Evolutionary conservation across 35 echinoderm and acorn worm genomes (phyloP).

Genomic region (Acanthaster planci): DNA sequence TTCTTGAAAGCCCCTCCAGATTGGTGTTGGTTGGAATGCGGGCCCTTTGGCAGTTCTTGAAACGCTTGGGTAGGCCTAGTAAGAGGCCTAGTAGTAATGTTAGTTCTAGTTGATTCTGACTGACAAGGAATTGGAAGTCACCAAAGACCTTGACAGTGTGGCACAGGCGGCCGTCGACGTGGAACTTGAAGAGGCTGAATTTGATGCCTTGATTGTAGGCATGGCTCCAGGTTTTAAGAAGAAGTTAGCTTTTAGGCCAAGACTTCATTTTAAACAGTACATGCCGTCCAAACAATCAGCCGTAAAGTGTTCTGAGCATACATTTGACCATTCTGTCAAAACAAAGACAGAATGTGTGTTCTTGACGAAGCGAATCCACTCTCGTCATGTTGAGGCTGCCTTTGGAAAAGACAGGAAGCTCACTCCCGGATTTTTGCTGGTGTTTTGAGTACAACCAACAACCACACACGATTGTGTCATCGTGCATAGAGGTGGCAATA

Average conservation of each 20-base stretch:
- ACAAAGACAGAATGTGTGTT: neutral
- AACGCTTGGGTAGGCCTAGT: neutral
- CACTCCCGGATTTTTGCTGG: neutral
- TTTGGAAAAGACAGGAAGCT: constrained; percentile 7
- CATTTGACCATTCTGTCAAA: neutral
- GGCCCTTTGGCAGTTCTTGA: neutral
- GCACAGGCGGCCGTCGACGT: neutral
- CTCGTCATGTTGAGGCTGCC: neutral
- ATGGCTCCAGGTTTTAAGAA: neutral
- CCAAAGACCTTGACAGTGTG: neutral
- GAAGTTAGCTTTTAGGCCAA: neutral
- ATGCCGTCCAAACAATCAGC: neutral
- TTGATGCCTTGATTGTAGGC: constrained; percentile 12
- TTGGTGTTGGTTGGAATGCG: neutral
- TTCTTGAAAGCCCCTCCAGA: constrained; percentile 6
- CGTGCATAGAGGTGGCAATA: too few relatives aligned
- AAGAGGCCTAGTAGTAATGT: too few relatives aligned
- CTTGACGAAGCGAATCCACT: neutral
- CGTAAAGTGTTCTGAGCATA: constrained; percentile 4
- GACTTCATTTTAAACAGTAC: neutral
- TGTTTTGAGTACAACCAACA: neutral
- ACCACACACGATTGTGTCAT: neutral
- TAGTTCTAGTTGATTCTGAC: neutral
- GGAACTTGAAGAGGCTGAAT: neutral
- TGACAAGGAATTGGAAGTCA: too few relatives aligned